Evolutionary conservation across 1,140 invertebrate genomes (phyloP), one percentile per base, ranked within the genome.

Genomic region (Hylaeus anthracinus): DNA sequence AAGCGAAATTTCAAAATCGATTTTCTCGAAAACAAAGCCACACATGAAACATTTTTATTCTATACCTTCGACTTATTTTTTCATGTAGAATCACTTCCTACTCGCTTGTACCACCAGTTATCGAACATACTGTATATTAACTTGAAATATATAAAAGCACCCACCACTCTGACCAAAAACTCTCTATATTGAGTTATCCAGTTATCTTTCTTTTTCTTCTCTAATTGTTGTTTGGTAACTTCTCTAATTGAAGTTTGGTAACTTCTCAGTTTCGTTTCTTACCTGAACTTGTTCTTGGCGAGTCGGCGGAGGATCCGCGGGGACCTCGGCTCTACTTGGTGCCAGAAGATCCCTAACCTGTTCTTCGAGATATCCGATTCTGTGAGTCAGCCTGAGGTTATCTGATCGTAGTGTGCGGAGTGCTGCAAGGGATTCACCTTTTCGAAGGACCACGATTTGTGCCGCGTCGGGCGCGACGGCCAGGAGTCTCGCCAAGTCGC

Each of bases 341-440:
- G 90, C 89, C 5, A 96, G 91, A 1, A 97, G 92, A 86, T 97
- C 96, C 0, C 95, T 93, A 66, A 98, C 97, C 91, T 98, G 97
- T 85, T 98, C 97, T 90, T 98, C 97, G 60, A 98, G 94, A 91
- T 98, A 98, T 2, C 96, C 97, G 65, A 98, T 98, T 71, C 97
- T 94, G 91, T 98, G 97, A 8, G 97, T 97, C 63, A 98, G 94
- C 64, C 97, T 94, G 26, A 97, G 95, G 91, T 98, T 98, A 92
- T 98, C 97, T 43, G 96, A 95, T 88, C 96, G 95, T 1, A 96
- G 92, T 3, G 95, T 94, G 26, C 94, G 92, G 84, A 96, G 94
- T 0, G 95, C 94, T 60, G 95, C 95, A 14, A 96, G 94, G 1
- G 96, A 96, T 26, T 94, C 86, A 88, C 94, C 86, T 85, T 94